A percentile compares a stretch with the other conserved stretches of the same genome.
These are phyloP conservation scores for Muscidifurax raptorellus DNA, from an alignment of 1,140 invertebrate genomes.

Conservation along the genomic window DNA sequence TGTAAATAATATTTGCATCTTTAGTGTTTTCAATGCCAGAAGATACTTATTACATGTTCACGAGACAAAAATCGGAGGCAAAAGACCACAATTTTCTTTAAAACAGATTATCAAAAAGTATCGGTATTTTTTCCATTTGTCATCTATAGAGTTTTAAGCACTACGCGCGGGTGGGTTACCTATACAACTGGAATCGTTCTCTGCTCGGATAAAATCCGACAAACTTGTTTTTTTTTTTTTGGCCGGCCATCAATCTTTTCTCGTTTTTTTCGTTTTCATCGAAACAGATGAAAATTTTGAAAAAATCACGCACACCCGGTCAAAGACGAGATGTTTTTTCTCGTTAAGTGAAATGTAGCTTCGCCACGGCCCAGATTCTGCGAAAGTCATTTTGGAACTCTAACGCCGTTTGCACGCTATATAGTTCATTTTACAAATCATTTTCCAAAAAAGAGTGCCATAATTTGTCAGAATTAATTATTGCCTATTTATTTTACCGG, in stretches of 20 bases:
- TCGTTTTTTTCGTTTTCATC: slow-evolving; percentile 23
- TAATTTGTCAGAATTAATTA: no score
- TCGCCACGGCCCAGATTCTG: slow-evolving; percentile 22
- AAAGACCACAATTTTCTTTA: neutral
- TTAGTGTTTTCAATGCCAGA: neutral
- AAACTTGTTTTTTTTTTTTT: slow-evolving; percentile 30
- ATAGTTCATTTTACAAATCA: slow-evolving; percentile 64
- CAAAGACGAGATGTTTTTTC: slow-evolving; percentile 46
- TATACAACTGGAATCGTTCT: neutral
- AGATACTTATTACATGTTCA: slow-evolving; percentile 5
- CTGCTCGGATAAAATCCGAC: slow-evolving; percentile 35
- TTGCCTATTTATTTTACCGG: no score
- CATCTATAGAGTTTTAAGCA: neutral
- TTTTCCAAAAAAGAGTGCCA: slow-evolving; percentile 66
- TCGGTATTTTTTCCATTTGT: slow-evolving; percentile 38
- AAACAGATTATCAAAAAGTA: slow-evolving; percentile 48
- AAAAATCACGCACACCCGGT: slow-evolving; percentile 22
- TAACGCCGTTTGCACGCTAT: no score
- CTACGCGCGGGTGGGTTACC: neutral
- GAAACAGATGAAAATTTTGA: slow-evolving; percentile 41
- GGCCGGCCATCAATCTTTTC: slow-evolving; percentile 38
- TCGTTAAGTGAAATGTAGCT: slow-evolving; percentile 37
- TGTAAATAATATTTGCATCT: neutral
- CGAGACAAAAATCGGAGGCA: neutral
- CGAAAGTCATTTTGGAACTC: slow-evolving; percentile 62